These are phyloP conservation scores for Polydrusus tereticollis DNA, from an alignment of 2,888 invertebrate species.

Conservation along the genomic window DNA sequence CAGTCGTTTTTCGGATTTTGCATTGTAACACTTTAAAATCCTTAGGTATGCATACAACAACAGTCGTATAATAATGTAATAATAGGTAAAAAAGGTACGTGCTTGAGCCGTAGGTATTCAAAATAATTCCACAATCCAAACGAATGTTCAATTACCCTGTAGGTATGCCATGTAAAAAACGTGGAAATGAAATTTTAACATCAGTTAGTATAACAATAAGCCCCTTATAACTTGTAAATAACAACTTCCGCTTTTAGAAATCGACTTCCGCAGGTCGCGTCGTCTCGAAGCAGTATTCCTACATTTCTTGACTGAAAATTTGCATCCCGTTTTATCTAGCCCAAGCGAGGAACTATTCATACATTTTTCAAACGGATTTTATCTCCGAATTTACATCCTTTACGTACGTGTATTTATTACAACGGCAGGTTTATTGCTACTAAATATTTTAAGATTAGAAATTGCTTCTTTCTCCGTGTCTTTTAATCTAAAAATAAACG, in stretches of 20 bases:
- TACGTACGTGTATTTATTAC: neutral
- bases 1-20: too few species aligned
- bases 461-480: neutral
- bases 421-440: neutral
- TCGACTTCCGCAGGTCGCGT: neutral
- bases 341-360: slow-evolving; percentile 1
- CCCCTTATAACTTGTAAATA: slow-evolving; percentile 12
- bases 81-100: too few species aligned
- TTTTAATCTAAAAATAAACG: slow-evolving; percentile 6
- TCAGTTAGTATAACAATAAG: neutral
- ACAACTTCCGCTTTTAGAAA: slow-evolving; percentile 10
- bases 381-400: neutral
- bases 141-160: too few species aligned
- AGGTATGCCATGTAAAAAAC: too few species aligned
- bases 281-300: neutral
- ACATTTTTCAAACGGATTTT: slow-evolving; percentile 10
- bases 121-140: too few species aligned
- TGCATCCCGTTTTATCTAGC: slow-evolving; percentile 8
- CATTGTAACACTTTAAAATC: too few species aligned
- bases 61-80: too few species aligned
- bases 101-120: too few species aligned
- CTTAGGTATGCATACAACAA: too few species aligned
- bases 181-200: neutral
- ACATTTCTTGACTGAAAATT: neutral
- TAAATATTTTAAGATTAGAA: slow-evolving; percentile 9